Conservation (phyloP, 2,113 vertebrate species). For the Aegithalos caudatus region DNA sequence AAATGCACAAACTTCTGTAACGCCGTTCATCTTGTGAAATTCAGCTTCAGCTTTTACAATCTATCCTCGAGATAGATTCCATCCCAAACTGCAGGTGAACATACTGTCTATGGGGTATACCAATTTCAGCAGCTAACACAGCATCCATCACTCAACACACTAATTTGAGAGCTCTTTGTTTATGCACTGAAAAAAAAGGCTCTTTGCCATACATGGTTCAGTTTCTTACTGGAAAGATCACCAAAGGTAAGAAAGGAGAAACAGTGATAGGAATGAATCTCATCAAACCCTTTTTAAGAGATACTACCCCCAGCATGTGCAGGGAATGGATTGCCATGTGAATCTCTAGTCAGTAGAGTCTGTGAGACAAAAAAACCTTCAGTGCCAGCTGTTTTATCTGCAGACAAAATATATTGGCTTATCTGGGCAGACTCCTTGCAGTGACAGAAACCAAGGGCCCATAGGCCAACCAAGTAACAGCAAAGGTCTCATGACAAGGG, state of each 20-base stretch:
- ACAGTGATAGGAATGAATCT: neutral
- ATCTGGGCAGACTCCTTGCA: neutral
- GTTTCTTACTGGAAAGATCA: neutral
- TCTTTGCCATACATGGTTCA: neutral
- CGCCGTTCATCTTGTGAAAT: neutral
- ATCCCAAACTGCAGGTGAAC: neutral
- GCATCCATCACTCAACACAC: neutral
- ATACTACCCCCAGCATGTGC: neutral
- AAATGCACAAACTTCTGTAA: neutral
- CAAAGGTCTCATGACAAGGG: neutral
- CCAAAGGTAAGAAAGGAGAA: neutral
- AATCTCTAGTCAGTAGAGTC: neutral
- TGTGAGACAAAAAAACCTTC: neutral
- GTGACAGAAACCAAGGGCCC: neutral
- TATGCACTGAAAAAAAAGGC: neutral
- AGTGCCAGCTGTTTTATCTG: neutral
- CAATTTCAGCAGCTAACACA: neutral
- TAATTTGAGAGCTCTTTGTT: neutral
- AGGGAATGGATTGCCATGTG: fast-evolving
- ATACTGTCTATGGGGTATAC: neutral
- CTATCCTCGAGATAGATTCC: neutral
- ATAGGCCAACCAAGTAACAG: neutral
- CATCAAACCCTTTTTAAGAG: neutral
- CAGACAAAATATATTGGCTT: neutral
- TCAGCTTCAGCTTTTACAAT: neutral